phyloP scores from a whole-genome alignment of 2,888 invertebrate species.

The Encarsia formosa region DNA sequence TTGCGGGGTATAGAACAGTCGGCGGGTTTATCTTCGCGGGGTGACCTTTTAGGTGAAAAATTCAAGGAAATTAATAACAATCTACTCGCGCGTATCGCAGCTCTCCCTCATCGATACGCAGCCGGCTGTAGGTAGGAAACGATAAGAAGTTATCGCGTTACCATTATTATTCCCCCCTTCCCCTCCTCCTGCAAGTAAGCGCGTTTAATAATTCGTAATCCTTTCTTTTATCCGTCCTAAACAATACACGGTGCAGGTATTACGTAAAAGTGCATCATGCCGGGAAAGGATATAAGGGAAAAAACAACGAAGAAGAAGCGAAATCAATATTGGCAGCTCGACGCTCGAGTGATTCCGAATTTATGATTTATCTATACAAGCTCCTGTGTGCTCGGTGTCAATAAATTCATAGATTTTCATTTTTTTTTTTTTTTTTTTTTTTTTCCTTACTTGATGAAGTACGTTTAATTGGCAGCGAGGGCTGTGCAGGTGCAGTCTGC shows the following conservation, averaged over 20 bases:
- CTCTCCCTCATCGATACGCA: background rate
- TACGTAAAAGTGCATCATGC: conserved; percentile 11
- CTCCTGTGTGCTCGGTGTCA: no score
- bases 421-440: no score
- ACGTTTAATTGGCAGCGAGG: no score
- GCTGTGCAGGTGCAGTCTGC: no score
- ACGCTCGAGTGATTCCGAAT: conserved; percentile 24
- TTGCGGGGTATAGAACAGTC: no score
- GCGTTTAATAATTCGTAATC: no score
- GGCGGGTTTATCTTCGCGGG: background rate
- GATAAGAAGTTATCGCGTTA: conserved; percentile 18
- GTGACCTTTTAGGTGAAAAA: conserved; percentile 4
- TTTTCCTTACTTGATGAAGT: no score
- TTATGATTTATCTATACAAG: conserved; percentile 21
- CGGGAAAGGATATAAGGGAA: conserved; percentile 3
- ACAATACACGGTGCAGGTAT: conserved; percentile 12
- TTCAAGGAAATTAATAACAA: background rate
- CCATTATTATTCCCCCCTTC: background rate
- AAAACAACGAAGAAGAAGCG: no score
- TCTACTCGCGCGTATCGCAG: background rate
- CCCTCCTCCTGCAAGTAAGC: no score
- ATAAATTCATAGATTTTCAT: no score
- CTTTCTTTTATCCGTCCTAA: background rate
- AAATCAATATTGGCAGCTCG: conserved; percentile 22
- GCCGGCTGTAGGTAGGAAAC: no score